Evolutionary conservation across 1,140 invertebrate genomes (phyloP).

Genomic region (Psix sp.): DNA sequence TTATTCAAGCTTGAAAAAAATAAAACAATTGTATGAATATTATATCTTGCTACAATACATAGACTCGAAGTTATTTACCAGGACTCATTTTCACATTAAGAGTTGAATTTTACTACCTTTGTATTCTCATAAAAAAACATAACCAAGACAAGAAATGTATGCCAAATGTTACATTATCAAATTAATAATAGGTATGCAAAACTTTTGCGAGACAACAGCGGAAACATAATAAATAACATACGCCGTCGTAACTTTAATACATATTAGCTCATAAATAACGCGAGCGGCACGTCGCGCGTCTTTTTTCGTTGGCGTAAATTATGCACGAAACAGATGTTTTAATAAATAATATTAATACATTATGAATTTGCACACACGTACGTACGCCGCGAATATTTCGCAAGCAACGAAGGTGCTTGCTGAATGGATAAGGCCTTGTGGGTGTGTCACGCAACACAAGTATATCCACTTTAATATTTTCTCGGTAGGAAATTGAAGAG

Average conservation of each 20-base stretch:
- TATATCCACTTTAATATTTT: conserved; percentile 59
- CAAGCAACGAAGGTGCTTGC: conserved; percentile 16
- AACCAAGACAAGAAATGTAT: too few relatives aligned
- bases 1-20: too few relatives aligned
- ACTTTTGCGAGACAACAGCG: too few relatives aligned
- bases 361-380: conserved; percentile 37
- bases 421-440: conserved; percentile 35
- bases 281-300: conserved; percentile 10
- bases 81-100: too few relatives aligned
- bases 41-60: too few relatives aligned
- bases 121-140: too few relatives aligned
- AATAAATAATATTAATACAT: conserved; percentile 57
- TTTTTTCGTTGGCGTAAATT: conserved; percentile 47
- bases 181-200: too few relatives aligned
- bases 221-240: conserved; percentile 45
- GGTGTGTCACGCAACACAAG: conserved; percentile 33
- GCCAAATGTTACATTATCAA: too few relatives aligned
- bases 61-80: too few relatives aligned
- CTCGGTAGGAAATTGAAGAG: conserved; percentile 60
- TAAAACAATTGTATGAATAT: too few relatives aligned
- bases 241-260: conserved; percentile 36
- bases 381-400: conserved; percentile 45
- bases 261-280: conserved; percentile 47
- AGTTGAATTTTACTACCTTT: too few relatives aligned
- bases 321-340: conserved; percentile 47